Base-by-base conservation (phyloP, 92 coral and sea anemone genomes). In the Virgularia gustaviana region DNA sequence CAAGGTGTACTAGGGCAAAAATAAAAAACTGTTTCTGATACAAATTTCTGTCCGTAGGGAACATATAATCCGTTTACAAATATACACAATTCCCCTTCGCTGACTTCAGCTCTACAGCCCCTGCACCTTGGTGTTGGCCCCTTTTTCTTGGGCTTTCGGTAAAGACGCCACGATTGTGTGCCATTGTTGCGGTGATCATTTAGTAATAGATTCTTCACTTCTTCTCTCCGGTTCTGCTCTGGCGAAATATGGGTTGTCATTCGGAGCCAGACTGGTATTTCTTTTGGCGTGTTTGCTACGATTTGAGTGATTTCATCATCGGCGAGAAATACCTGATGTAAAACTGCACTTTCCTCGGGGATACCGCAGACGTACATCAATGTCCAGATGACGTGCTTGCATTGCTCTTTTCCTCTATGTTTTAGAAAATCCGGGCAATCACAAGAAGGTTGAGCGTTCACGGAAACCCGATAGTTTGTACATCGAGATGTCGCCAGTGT, bases 281-380 rank as follows among this genome's bases (percentile, higher is more conserved):
- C 52, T 23, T 63, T 63, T n/a, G 71, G 71, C 27, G 71, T 63
- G 27, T 63, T 63, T 63, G 71, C 71, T 30, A 63, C 71, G 30
- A 57, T 57, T 28, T 57, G 35, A 16, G 2, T 7, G 24, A 10
- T 7, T 37, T 57, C 63, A 11, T 27, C 36, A 25, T 57, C 36
- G 9, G 63, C 30, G 6, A 57, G 36, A 57, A 57, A 57, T 25
- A 57, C 35, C 30, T 57, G 63, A 7, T 57, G 63, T 37, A 57
- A 57, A 6, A 27, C 9, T 7, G 33, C 63, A 57, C 35, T 57
- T 9, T 57, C 28, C 36, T 57, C 63, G 36, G 36, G 63, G 30
- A 57, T 57, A 0, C 36, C 30, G 63, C 63, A 57, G 28, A 24
- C 63, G 1, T 57, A 57, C 27, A 57, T 33, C 35, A 57, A 57